phyloP scores from a whole-genome alignment of 2,797 vertebrate species.

The Xerus rutilus region DNA sequence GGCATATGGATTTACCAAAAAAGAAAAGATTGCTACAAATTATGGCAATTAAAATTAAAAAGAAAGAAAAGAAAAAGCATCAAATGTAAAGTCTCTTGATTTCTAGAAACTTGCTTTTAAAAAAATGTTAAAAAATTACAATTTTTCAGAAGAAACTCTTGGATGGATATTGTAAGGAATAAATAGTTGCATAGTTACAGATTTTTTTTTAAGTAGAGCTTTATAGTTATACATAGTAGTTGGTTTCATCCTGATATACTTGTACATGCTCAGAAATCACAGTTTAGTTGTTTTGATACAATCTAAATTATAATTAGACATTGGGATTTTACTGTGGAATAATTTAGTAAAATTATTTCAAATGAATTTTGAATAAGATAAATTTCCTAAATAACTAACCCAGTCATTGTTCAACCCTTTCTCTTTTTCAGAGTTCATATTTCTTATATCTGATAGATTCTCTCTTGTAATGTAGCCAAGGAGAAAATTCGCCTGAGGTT shows the following conservation, averaged over 20 bases:
- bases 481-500: constrained; percentile 4
- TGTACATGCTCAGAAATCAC: no score
- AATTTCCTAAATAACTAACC: not conserved
- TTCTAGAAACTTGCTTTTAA: constrained; percentile 49
- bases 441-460: constrained; percentile 34
- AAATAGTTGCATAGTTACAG: not conserved
- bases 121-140: not conserved
- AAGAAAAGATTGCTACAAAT: constrained; percentile 10
- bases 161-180: not conserved
- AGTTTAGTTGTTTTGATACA: not conserved
- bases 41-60: not conserved
- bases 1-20: not conserved
- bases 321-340: constrained; percentile 20
- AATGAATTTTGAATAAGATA: constrained; percentile 34
- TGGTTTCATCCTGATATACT: no score
- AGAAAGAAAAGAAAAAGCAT: no score
- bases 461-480: not conserved
- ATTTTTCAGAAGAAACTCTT: not conserved
- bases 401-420: not conserved
- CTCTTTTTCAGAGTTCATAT: not conserved
- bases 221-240: no score
- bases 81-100: not conserved
- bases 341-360: constrained; percentile 4
- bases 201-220: no score
- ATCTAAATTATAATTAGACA: constrained; percentile 31